Evolutionary conservation across 2,888 invertebrate species (phyloP), one percentile per base, ranked within the genome.

Genomic region (Agrochola lota): DNA sequence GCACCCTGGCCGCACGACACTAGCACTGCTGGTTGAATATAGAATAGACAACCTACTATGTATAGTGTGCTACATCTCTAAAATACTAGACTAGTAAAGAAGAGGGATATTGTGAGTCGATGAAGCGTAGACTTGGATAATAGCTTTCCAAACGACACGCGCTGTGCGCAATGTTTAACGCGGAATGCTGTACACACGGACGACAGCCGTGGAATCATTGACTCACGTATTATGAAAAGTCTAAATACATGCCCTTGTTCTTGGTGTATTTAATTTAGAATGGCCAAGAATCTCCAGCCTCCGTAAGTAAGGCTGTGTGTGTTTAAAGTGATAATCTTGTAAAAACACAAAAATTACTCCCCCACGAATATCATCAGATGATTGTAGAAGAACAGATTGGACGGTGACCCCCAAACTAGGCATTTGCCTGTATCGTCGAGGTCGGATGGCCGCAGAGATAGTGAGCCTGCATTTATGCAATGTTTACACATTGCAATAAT

Each of bases 61-160:
- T 74, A 59, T n/a, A 64, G 43, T 52, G 80, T 63, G 69, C 59
- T 55, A 63, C 46, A 81, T 72, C 64, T 81, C 69, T 30, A 67
- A 74, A 81, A 85, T 82, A 81, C 78, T 76, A 70, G 69, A 63
- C 64, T 60, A 73, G 52, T 74, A 49, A 74, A 77, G 49, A 57
- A 77, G 71, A 76, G 63, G 71, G 40, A 71, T 80, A 86, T 85
- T 83, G 80, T 64, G 76, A 84, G 72, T 84, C 89, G 81, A 91
- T 91, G 83, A 87, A 89, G 88, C 91, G 88, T 90, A 80, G 73
- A 80, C 78, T 74, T 83, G 81, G 74, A 80, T 85, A 87, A 87
- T 88, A 88, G 89, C 91, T 91, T 91, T 91, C 91, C 90, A 91
- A 91, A 90, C 84, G 87, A 73, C 74, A 78, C 79, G 79, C 70